Base-by-base conservation (phyloP, 2,113 vertebrate genomes). In the Pyrgilauda ruficollis region DNA sequence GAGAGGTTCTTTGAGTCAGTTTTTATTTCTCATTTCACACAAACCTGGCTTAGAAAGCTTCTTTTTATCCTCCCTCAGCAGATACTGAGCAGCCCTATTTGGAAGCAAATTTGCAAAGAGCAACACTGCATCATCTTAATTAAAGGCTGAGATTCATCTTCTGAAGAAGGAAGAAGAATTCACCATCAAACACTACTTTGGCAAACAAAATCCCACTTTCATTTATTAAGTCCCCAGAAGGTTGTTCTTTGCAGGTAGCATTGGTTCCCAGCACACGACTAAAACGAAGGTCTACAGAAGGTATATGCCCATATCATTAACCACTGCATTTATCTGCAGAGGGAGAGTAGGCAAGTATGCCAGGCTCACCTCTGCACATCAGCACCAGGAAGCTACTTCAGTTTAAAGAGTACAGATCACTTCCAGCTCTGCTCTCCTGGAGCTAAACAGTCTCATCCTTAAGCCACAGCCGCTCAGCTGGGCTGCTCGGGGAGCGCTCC, bases 231-330 rank as follows among this genome's bases (percentile, higher is more conserved):
- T 17, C 7, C 26, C 11, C 41, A 63, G 33, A 63, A 84, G 12
- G 8, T 5, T 86, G 85, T 78, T 43, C 64, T 53, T 64, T 46
- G 17, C 11, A 72, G 24, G 15, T 35, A 55, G 53, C 15, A 13
- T 1, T 27, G 41, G 10, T 21, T 88, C 55, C 23, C 39, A 77
- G 11, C 11, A 26, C 17, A 1, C 2, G 9, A 33, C 77, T 75
- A 44, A 85, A 76, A 53, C 1, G 5, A 47, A 47, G 16, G 11
- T 15, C 8, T 4, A 18, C 6, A 63, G 73, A 53, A 59, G 4
- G 16, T 16, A 5, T 26, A 17, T 43, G 6, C 15, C 33, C 3
- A 0, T 22, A 12, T 21, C n/a, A 13, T n/a, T 61, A 87, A 37
- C 19, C 10, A 39, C 21, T 7, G 35, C 33, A 15, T 20, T 70